Evolutionary conservation across 1,140 invertebrate genomes (phyloP).

Genomic region (Trissolcus basalis): DNA sequence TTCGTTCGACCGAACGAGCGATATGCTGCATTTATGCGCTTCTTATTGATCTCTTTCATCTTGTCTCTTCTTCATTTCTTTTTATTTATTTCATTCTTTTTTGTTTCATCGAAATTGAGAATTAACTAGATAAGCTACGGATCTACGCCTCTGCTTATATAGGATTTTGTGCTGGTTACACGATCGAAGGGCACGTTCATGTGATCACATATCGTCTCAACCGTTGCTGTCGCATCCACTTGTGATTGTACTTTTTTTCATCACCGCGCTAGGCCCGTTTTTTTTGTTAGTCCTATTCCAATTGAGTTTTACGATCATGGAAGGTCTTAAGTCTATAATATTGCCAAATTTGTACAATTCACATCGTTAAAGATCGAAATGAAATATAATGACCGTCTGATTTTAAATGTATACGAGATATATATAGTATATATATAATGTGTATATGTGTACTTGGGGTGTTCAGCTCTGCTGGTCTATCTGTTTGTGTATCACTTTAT

Average conservation of each 20-base stretch:
- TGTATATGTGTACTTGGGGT: constrained; percentile 10
- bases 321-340: constrained; percentile 69
- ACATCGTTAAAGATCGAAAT: constrained; percentile 59
- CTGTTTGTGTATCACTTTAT: constrained; percentile 6
- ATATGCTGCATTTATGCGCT: constrained; percentile 56
- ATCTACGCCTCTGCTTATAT: constrained; percentile 44
- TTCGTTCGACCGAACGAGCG: constrained; percentile 56
- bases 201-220: constrained; percentile 62
- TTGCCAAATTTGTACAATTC: constrained; percentile 75
- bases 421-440: constrained; percentile 47
- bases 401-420: constrained; percentile 48
- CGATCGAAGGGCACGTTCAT: constrained; percentile 64
- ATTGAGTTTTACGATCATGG: constrained; percentile 62
- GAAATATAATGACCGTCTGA: constrained; percentile 50
- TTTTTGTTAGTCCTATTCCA: constrained; percentile 24
- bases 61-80: constrained; percentile 7
- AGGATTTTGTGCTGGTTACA: constrained; percentile 63
- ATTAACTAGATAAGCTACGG: constrained; percentile 50
- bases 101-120: constrained; percentile 49
- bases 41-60: constrained; percentile 7
- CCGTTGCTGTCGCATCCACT: constrained; percentile 13
- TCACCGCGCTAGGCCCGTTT: constrained; percentile 43
- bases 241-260: constrained; percentile 12
- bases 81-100: constrained; percentile 4
- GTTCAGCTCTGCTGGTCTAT: constrained; percentile 1